Conservation (phyloP, 2,888 invertebrate genomes). For the Nemoura dubitans region DNA sequence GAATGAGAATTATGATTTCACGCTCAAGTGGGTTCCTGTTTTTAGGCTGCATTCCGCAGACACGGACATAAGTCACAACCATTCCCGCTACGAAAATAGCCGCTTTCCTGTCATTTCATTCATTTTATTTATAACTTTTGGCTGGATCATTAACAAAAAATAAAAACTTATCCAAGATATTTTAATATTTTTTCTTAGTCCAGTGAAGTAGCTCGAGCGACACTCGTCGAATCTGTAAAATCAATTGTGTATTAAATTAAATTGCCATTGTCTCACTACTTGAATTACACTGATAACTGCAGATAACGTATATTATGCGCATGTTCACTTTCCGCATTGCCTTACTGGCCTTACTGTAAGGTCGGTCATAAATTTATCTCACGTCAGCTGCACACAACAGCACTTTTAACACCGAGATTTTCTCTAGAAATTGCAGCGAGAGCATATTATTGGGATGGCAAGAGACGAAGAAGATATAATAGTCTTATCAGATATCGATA, state of each 20-base stretch:
- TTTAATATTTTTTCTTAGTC: neutral
- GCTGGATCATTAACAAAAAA: neutral
- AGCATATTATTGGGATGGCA: neutral
- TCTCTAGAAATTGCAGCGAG: neutral
- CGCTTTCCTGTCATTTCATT: neutral
- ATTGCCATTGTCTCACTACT: neutral
- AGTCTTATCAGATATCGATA: neutral
- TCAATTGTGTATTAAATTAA: neutral
- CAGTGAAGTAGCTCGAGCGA: neutral
- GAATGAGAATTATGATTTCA: neutral
- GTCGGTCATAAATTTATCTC: neutral
- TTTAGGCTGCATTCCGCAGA: neutral
- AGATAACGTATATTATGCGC: neutral
- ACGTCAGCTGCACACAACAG: neutral
- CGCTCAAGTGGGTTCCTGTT: neutral
- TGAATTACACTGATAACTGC: neutral
- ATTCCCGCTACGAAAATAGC: neutral
- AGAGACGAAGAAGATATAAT: neutral
- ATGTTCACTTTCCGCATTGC: neutral
- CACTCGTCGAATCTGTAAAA: neutral
- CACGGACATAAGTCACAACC: neutral
- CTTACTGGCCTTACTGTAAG: too few relatives aligned
- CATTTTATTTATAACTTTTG: neutral
- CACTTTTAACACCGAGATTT: neutral
- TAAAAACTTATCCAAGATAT: neutral